Base-by-base conservation (phyloP, 2,113 vertebrate species). In the Mesocricetus auratus region DNA sequence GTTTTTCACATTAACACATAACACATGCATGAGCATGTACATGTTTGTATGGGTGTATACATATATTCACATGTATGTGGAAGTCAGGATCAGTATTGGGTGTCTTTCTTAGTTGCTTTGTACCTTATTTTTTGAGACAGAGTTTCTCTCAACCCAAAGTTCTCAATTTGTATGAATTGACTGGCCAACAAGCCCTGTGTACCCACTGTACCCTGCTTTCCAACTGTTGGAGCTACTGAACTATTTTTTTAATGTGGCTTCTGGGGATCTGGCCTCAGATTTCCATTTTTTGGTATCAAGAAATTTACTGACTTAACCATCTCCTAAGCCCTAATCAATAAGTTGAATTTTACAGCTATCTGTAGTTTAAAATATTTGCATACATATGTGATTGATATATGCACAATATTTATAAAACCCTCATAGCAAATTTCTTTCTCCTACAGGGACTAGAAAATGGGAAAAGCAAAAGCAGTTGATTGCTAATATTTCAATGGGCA, bases 311-410 rank as follows among this genome's bases (percentile, higher is more conserved):
- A 81, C 33, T 6, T 9, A 81, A 21, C 29, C 50, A 56, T 58
- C 19, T 22, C 33, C 33, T 50, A 33, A 82, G 36, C 79, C 24
- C 12, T 33, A 39, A 86, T 47, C 17, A 75, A 91, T 58, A 33
- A 77, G 69, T 50, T 92, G 88, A 94, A 88, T 56, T 96, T 93
- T 24, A 64, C 53, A 50, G 75, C n/a, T 83, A 77, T 69, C 68
- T 33, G n/a, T 91, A 88, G 39, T 95, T 88, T 33, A 93, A 96
- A 92, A 92, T 96, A 92, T 87, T 90, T 93, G 90, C 74, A 87
- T 90, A 86, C 62, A 36, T 75, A 82, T 85, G 78, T 81, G 85
- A 92, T 91, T 24, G 74, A 79, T 73, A 47, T 73, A 39, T 60
- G 42, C 19, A 47, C 11, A 39, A 50, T 82, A 53, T 90, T 94